Conservation (phyloP, 2,113 vertebrate species). For the Psephotus haematonotus region DNA sequence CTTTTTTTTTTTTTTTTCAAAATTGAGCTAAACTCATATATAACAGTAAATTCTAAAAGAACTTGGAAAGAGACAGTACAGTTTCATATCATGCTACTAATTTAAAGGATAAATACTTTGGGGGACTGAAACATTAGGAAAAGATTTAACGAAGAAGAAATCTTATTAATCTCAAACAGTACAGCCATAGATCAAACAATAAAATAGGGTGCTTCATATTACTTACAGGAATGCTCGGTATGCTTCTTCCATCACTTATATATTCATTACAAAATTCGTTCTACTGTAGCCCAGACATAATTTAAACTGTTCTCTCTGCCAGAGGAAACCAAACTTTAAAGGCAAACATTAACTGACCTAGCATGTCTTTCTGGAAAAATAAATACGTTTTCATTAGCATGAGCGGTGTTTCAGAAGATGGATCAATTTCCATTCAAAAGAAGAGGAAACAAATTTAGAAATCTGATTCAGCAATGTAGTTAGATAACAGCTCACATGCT, state of each 20-base stretch:
- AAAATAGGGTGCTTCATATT: neutral
- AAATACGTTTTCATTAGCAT: neutral
- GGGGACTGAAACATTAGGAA: neutral
- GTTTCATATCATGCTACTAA: neutral
- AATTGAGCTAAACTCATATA: accelerated
- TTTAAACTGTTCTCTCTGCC: constrained; percentile 1
- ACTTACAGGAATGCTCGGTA: neutral
- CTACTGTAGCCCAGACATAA: neutral
- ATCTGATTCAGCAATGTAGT: neutral
- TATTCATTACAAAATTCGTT: neutral
- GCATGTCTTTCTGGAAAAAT: neutral
- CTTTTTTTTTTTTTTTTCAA: neutral
- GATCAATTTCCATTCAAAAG: neutral
- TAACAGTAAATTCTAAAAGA: neutral
- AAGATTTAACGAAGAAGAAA: neutral
- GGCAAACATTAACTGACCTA: constrained; percentile 2
- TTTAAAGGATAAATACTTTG: neutral
- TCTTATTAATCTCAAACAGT: neutral
- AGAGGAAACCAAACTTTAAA: constrained; percentile 1
- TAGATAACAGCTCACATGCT: neutral
- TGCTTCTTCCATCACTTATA: neutral
- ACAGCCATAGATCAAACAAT: neutral
- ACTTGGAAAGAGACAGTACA: neutral
- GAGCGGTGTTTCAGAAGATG: neutral
- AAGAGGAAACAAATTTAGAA: constrained; percentile 4